A percentile compares a stretch with the other conserved stretches of the same genome.
Conservation (phyloP, 1,140 invertebrate species). For the Latrodectus geometricus region DNA sequence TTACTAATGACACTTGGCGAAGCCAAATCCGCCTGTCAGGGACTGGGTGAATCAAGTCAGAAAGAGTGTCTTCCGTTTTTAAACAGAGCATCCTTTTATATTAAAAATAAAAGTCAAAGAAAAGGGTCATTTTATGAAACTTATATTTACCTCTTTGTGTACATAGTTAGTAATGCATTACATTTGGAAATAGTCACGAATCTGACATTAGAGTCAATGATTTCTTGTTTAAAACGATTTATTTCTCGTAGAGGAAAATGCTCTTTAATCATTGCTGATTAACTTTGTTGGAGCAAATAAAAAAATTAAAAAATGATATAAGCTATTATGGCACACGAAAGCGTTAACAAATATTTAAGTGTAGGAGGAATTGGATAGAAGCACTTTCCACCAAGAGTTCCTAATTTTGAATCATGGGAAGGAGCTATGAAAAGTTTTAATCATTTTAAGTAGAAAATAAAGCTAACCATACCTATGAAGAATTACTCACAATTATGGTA, state of each 20-base stretch:
- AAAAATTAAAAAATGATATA: constrained; percentile 13
- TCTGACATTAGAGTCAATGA: constrained; percentile 43
- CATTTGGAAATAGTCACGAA: no score
- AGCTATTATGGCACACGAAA: background rate
- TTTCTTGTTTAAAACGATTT: constrained; percentile 67
- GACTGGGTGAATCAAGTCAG: no score
- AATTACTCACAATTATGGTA: constrained; percentile 64
- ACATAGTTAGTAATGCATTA: constrained; percentile 38
- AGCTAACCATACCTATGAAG: constrained; percentile 64
- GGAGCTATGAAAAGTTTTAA: constrained; percentile 63
- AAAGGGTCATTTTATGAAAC: constrained; percentile 66
- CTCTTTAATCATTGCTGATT: constrained; percentile 42
- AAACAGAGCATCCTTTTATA: no score
- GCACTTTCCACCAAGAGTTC: constrained; percentile 69
- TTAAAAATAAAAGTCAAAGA: constrained; percentile 65
- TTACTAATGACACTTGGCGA: no score
- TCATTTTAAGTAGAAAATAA: constrained; percentile 56
- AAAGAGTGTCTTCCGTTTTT: no score
- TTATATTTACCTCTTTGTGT: constrained; percentile 68
- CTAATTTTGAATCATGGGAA: constrained; percentile 67
- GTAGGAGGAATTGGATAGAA: constrained; percentile 60
- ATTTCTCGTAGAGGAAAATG: constrained; percentile 65
- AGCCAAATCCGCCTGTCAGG: no score
- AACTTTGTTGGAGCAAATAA: constrained; percentile 51
- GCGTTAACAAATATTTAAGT: background rate